Evolutionary conservation across 2,888 invertebrate species (phyloP), one percentile per base, ranked within the genome.

Genomic region (Oscheius sp.): DNA sequence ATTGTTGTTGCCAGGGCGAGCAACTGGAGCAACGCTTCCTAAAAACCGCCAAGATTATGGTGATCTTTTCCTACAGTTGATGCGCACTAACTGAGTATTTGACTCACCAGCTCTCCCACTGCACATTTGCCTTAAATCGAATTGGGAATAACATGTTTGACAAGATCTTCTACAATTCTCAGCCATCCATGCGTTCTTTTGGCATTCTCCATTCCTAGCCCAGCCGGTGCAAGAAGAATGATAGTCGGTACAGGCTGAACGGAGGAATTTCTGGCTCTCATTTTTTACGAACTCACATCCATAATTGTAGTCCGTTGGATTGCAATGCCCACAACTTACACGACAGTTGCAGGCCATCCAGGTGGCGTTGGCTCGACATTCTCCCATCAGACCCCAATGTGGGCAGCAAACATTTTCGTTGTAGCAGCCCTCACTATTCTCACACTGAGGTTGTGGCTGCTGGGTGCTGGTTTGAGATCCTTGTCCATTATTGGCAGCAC

Each of bases 301-400:
- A 70, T 83, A 85, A 20, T 72, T 69, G 68, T 85, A 85, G 53
- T 85, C 83, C 20, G 72, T 72, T 0, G 85, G 84, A 53, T 73
- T 76, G 65, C 85, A 85, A 39, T 75, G 75, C 10, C 84, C 85
- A 69, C 85, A 85, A 6, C 79, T 81, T n/a, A 85, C 84, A 8
- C 82, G 69, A 58, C 85, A 85, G 68, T 85, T 85, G 73, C 85
- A 85, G 0, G 81, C 76, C 85, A 85, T 85, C 77, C 79, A 84
- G 27, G 70, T 69, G 8, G 78, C 48, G 68, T 82, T 84, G 23
- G 66, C 72, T 12, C 78, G 65, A 57, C 80, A 80, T 55, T 69
- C 69, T 23, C 82, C 84, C 25, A 73, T 63, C 23, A 76, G 69
- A 0, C 76, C 81, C 84, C 82, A 83, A 25, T 72, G 69, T 6